Base-by-base conservation (phyloP, 2,888 invertebrate genomes). In the Andrena hattorfiana region DNA sequence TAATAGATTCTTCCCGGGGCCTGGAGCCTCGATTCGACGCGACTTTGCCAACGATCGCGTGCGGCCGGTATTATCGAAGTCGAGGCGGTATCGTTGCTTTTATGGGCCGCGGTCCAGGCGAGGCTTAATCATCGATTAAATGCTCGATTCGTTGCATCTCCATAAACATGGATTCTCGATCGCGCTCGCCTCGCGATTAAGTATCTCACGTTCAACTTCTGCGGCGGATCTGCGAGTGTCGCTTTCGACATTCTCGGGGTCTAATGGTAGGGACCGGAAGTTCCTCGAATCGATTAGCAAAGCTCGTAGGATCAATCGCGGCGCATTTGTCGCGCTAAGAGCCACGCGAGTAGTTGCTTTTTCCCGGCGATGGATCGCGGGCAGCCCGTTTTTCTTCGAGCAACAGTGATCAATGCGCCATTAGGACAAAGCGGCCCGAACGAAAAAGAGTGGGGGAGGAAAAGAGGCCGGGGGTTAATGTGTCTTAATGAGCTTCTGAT, bases 401-500 rank as follows among this genome's bases (percentile, higher is more conserved):
- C 67, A 77, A 81, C 64, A 67, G 79, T 77, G 83, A 77, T 86
- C 86, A 77, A 85, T 86, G 84, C 70, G 80, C 85, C 87, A 87
- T 85, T 85, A 86, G 83, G 82, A 73, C 77, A 73, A 77, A 68
- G 51, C 54, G 59, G 28, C 35, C 66, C 26, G 59, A 51, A 56
- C 23, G 23, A 26, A 56, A 75, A 67, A 68, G 54, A 62, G 20
- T 32, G 23, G 48, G 13, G 28, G 42, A 6, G 54, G 28, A 20
- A 78, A 73, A 76, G 70, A 48, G 72, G 67, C 49, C 54, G 70
- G 69, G 42, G 83, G 84, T 87, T 88, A 89, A 87, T 87, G 88
- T 78, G 83, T 87, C 87, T 85, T 89, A 89, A 89, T 87, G 88
- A 86, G 83, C 82, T 77, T 73, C 71, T 74, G 84, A 86, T 87